Percentiles rank a stretch among this genome's conserved stretches.
Evolutionary conservation across 2,113 vertebrate genomes (phyloP).

Genomic region (Pygoscelis antarcticus): DNA sequence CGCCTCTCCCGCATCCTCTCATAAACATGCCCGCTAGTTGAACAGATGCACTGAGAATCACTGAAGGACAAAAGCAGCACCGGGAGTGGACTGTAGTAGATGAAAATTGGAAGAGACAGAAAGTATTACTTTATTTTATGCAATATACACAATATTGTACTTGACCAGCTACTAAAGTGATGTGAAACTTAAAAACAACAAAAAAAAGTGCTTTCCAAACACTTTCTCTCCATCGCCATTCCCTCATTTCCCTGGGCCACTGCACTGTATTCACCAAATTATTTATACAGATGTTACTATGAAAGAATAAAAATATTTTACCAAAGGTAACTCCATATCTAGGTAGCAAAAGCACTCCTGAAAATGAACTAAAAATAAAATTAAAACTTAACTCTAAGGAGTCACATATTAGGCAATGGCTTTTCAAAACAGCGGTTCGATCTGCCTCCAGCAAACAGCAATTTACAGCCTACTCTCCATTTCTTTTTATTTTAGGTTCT

Average conservation of each 20-base stretch:
- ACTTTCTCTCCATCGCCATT: neutral
- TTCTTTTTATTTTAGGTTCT: neutral
- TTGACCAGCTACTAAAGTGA: neutral
- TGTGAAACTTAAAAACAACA: neutral
- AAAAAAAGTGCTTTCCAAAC: neutral
- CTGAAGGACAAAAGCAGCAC: neutral
- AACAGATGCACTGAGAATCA: neutral
- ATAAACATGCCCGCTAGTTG: accelerated
- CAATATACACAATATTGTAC: too few relatives aligned
- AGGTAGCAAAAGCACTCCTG: neutral
- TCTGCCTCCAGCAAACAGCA: neutral
- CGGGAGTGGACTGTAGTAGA: accelerated
- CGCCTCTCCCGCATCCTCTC: neutral
- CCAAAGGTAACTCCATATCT: neutral
- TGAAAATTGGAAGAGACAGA: neutral
- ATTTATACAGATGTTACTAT: neutral
- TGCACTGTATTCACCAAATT: neutral
- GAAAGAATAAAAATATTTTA: neutral
- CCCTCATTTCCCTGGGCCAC: neutral
- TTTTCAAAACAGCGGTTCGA: neutral
- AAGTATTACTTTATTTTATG: neutral
- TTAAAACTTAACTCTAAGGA: neutral
- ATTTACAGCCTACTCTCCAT: neutral
- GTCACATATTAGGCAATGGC: neutral
- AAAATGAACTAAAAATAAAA: neutral